Conservation (phyloP, 2,113 vertebrate species). For the Gymnobelideus leadbeateri region DNA sequence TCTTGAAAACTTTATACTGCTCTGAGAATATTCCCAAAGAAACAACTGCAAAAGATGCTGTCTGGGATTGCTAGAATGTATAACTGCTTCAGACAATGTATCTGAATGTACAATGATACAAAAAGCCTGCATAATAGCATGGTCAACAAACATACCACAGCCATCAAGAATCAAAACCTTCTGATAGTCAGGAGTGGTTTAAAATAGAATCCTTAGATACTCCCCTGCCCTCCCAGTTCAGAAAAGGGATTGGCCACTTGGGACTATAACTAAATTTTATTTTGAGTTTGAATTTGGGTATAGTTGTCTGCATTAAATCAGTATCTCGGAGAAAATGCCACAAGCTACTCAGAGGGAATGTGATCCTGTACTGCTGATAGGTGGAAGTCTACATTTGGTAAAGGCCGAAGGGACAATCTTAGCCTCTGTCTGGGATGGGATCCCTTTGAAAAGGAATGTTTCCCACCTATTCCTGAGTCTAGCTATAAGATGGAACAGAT, state of each 20-base stretch:
- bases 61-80: not conserved
- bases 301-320: too few relatives aligned
- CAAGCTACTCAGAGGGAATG: too few relatives aligned
- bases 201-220: not conserved
- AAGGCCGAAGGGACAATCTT: too few relatives aligned
- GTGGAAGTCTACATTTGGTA: too few relatives aligned
- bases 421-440: too few relatives aligned
- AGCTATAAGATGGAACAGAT: too few relatives aligned
- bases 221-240: not conserved
- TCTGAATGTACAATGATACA: not conserved
- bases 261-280: too few relatives aligned
- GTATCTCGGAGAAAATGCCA: too few relatives aligned
- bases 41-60: not conserved
- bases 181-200: not conserved
- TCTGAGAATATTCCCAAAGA: not conserved
- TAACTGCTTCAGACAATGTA: not conserved
- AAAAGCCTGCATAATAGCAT: not conserved
- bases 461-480: too few relatives aligned
- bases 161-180: constrained; percentile 4
- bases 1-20: not conserved
- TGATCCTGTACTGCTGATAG: too few relatives aligned
- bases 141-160: not conserved
- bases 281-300: too few relatives aligned
- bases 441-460: too few relatives aligned
- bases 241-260: not conserved